A percentile compares a stretch with the other conserved stretches of the same genome.
Conservation (phyloP, 2,888 invertebrate genomes). For the Ochropleura plecta region DNA sequence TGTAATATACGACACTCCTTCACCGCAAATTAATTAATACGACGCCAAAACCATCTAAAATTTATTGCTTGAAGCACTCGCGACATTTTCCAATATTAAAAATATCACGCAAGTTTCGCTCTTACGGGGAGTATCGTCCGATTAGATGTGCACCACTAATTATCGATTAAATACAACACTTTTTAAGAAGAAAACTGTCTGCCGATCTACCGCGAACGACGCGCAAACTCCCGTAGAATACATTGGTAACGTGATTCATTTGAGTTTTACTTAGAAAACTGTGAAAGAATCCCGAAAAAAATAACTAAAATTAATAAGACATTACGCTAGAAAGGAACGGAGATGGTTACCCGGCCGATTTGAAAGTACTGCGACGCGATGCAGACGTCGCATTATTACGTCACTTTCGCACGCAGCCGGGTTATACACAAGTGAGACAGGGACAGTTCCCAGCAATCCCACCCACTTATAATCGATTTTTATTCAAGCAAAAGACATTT, state of each 20-base stretch:
- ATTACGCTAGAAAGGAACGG: slow-evolving; percentile 76
- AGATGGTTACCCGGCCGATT: slow-evolving; percentile 78
- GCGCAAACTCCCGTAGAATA: slow-evolving; percentile 39
- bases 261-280: slow-evolving; percentile 77
- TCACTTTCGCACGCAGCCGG: slow-evolving; percentile 82
- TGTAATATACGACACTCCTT: slow-evolving; percentile 53
- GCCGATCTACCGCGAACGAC: slow-evolving; percentile 30
- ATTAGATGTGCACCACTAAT: slow-evolving; percentile 50
- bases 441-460: slow-evolving; percentile 77
- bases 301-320: slow-evolving; percentile 73
- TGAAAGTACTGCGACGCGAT: slow-evolving; percentile 66
- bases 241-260: slow-evolving; percentile 49
- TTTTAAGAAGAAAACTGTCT: slow-evolving; percentile 43
- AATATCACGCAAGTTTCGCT: slow-evolving; percentile 55
- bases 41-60: slow-evolving; percentile 38
- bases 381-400: slow-evolving; percentile 78
- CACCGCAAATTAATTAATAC: slow-evolving; percentile 56
- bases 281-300: slow-evolving; percentile 71
- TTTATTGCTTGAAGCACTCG: slow-evolving; percentile 49
- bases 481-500: slow-evolving; percentile 74
- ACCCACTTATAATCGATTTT: slow-evolving; percentile 90
- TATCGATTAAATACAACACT: slow-evolving; percentile 68
- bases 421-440: slow-evolving; percentile 76
- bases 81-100: slow-evolving; percentile 53
- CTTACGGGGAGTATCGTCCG: slow-evolving; percentile 50